phyloP scores from a whole-genome alignment of 2,797 vertebrate species.

The Diceros bicornis region DNA sequence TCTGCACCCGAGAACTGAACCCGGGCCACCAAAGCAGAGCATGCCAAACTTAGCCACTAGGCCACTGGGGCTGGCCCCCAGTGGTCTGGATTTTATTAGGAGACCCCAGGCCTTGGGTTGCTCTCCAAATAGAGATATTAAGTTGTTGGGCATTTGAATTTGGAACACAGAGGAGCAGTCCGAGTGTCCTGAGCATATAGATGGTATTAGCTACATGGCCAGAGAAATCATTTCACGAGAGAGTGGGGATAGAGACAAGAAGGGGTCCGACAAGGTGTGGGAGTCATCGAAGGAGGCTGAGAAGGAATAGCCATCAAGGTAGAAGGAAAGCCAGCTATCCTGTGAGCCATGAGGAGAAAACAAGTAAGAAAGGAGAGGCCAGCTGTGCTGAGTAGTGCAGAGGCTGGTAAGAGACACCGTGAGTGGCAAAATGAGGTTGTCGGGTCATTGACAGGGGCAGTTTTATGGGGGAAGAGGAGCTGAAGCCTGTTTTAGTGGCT shows the following conservation, averaged over 20 bases:
- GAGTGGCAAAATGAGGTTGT: rapidly evolving
- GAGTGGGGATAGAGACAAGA: neutral
- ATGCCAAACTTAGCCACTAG: too few relatives aligned
- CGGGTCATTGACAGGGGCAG: neutral
- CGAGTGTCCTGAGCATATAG: neutral
- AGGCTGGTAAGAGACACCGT: neutral
- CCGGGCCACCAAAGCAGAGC: too few relatives aligned
- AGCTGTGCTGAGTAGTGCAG: rapidly evolving
- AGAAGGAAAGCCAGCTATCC: neutral
- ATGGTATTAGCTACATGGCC: neutral
- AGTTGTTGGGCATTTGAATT: neutral
- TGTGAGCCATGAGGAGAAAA: neutral
- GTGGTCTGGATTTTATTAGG: neutral
- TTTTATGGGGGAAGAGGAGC: neutral
- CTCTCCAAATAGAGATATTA: neutral
- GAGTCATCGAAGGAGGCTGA: neutral
- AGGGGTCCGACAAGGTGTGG: too few relatives aligned
- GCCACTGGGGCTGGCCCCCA: neutral
- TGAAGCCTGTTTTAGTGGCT: neutral
- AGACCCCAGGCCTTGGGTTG: neutral
- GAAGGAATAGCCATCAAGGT: neutral
- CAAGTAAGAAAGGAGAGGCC: neutral
- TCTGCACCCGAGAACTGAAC: too few relatives aligned
- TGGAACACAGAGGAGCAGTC: neutral
- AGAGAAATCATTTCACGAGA: neutral